These are phyloP conservation scores for Asbolus verrucosus DNA, from an alignment of 1,140 invertebrate species.

Conservation along the genomic window DNA sequence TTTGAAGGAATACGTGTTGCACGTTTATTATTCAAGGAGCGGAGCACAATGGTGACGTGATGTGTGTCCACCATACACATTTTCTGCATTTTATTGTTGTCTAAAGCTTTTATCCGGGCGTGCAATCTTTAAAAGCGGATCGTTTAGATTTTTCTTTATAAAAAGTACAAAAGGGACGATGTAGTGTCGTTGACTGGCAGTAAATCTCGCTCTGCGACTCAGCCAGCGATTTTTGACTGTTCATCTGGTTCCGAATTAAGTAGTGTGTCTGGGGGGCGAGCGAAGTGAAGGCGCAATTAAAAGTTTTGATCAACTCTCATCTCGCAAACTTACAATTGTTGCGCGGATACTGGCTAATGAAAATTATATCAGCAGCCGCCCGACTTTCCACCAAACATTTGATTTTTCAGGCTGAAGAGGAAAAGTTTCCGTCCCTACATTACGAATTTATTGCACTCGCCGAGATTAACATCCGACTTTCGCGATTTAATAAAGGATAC, in stretches of 20 bases:
- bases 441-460: background rate
- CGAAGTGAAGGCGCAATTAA: constrained; percentile 3
- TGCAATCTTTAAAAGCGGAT: background rate
- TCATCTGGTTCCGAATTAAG: no score
- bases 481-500: background rate
- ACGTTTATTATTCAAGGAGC: background rate
- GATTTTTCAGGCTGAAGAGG: background rate
- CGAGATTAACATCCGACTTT: background rate
- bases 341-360: background rate
- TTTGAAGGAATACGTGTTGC: background rate
- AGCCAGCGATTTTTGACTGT: no score
- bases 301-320: constrained; percentile 14
- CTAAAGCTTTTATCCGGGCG: background rate
- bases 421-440: background rate
- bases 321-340: background rate
- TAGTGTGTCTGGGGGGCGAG: no score
- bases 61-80: background rate
- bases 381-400: background rate
- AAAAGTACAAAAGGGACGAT: background rate
- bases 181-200: background rate
- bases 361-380: background rate
- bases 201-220: background rate
- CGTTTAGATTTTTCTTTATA: background rate
- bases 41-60: background rate
- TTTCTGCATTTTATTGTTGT: background rate